Conservation (phyloP, 2,888 invertebrate genomes). For the Cynaeus angustus region DNA sequence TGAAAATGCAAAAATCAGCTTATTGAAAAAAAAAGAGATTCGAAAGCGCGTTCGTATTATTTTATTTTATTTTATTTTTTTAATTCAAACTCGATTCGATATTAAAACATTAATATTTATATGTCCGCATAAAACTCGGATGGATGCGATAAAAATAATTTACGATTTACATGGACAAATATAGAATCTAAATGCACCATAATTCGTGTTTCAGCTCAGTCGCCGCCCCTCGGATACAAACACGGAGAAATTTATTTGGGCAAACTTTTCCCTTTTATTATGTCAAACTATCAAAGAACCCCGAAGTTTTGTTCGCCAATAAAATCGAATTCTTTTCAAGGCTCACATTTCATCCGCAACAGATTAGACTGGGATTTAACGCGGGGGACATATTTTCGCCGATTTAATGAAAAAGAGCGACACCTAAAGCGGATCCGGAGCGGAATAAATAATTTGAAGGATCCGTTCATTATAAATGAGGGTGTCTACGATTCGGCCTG, state of each 20-base stretch:
- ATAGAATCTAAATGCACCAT: too few relatives aligned
- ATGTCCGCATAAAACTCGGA: too few relatives aligned
- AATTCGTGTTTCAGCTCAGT: too few relatives aligned
- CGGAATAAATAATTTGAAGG: constrained; percentile 29
- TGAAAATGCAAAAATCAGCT: constrained; percentile 17
- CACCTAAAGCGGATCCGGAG: background rate
- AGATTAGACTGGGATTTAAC: constrained; percentile 9
- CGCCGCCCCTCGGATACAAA: constrained; percentile 3
- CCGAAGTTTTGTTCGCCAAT: background rate
- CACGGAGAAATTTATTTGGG: constrained; percentile 24
- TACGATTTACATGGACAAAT: too few relatives aligned
- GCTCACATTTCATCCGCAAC: constrained; percentile 8
- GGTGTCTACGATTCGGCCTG: constrained; percentile 31
- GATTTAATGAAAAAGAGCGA: background rate
- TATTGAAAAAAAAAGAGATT: background rate
- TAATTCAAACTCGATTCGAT: too few relatives aligned
- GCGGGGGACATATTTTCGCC: background rate
- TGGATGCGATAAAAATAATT: too few relatives aligned
- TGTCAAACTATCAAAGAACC: constrained; percentile 11
- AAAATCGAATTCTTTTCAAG: constrained; percentile 8
- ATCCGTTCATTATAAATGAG: constrained; percentile 29
- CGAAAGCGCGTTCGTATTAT: too few relatives aligned
- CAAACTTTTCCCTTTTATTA: constrained; percentile 31
- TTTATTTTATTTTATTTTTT: too few relatives aligned
- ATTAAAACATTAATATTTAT: too few relatives aligned